Evolutionary conservation across 2,888 invertebrate genomes (phyloP).

Genomic region (Notodonta dromedarius): DNA sequence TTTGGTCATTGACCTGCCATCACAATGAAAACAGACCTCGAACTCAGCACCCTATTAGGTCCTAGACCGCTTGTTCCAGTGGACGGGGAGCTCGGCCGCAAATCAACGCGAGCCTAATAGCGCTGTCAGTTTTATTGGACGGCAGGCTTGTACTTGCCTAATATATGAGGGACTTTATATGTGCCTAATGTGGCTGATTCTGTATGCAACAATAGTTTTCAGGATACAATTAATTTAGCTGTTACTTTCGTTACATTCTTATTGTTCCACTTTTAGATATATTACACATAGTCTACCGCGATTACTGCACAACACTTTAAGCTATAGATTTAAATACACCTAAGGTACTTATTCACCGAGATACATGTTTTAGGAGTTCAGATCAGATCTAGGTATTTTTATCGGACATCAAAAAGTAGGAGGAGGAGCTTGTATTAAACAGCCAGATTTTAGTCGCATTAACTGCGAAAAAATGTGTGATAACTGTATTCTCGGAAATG

Average conservation of each 20-base stretch:
- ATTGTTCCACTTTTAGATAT: no score
- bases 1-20: slow-evolving; percentile 20
- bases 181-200: slow-evolving; percentile 44
- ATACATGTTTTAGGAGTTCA: no score
- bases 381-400: no score
- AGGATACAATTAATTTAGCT: neutral
- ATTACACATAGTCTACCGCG: no score
- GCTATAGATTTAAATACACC: no score
- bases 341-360: no score
- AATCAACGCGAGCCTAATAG: slow-evolving; percentile 45
- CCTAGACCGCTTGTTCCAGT: slow-evolving; percentile 37
- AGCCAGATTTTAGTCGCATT: no score
- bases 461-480: no score
- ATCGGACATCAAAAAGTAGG: no score
- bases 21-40: slow-evolving; percentile 23
- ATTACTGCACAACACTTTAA: no score
- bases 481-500: no score
- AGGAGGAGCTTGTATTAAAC: no score
- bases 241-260: slow-evolving; percentile 3
- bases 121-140: slow-evolving; percentile 52
- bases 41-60: slow-evolving; percentile 41
- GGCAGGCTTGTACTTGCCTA: slow-evolving; percentile 44
- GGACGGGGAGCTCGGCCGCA: slow-evolving; percentile 35
- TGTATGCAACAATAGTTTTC: slow-evolving; percentile 13
- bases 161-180: slow-evolving; percentile 46